phyloP scores from a whole-genome alignment of 2,888 invertebrate genomes.

The Caprella mutica region DNA sequence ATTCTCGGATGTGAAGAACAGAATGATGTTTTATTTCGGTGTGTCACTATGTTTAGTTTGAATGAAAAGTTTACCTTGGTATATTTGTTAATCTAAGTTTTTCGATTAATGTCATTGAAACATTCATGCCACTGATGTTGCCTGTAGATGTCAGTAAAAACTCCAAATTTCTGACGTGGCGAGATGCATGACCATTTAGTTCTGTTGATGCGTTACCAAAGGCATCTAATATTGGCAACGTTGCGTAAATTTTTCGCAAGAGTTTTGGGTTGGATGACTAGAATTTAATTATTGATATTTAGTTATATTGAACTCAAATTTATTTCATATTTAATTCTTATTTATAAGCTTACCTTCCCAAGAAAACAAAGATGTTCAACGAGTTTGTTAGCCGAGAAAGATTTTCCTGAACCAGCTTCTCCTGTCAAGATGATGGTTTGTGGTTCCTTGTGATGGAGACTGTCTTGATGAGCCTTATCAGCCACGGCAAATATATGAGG shows the following conservation, averaged over 20 bases:
- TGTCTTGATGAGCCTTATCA: slow-evolving; percentile 80
- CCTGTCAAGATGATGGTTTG: slow-evolving; percentile 81
- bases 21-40: too few relatives aligned
- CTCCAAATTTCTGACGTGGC: slow-evolving; percentile 66
- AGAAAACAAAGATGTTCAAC: slow-evolving; percentile 69
- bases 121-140: slow-evolving; percentile 76
- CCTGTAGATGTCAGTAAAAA: slow-evolving; percentile 73
- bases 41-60: too few relatives aligned
- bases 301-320: not conserved
- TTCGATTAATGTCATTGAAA: slow-evolving; percentile 74
- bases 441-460: slow-evolving; percentile 68
- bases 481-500: slow-evolving; percentile 83
- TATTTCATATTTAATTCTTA: not conserved
- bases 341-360: not conserved
- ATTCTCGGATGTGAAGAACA: too few relatives aligned
- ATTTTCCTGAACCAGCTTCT: slow-evolving; percentile 84
- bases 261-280: too few relatives aligned
- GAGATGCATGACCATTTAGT: slow-evolving; percentile 70
- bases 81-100: slow-evolving; percentile 65
- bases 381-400: slow-evolving; percentile 65
- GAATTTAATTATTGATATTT: too few relatives aligned
- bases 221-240: slow-evolving; percentile 59
- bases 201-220: slow-evolving; percentile 76
- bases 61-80: slow-evolving; percentile 21
- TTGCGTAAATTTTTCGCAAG: slow-evolving; percentile 51